Evolutionary conservation across 1,140 invertebrate species (phyloP).

Genomic region (silkworm (Bombyx mori)): ASM3026992v2 NC_085126.1:5598001-5598500

Average conservation of each 20-base stretch:
- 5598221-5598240: constrained; percentile 7
- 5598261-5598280: constrained; percentile 9
- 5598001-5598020: not conserved
- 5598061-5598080: not conserved
- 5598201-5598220: constrained; percentile 8
- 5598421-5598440: too few relatives aligned
- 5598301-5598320: constrained; percentile 6
- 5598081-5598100: not conserved
- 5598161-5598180: constrained; percentile 4
- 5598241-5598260: constrained; percentile 4
- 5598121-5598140: constrained; percentile 5
- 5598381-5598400: too few relatives aligned
- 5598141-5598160: constrained; percentile 5
- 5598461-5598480: too few relatives aligned
- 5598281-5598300: constrained; percentile 12
- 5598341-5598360: too few relatives aligned
- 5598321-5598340: not conserved
- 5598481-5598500: too few relatives aligned
- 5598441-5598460: too few relatives aligned
- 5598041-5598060: too few relatives aligned
- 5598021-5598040: too few relatives aligned
- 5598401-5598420: too few relatives aligned
- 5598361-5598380: too few relatives aligned
- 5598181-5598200: constrained; percentile 9
- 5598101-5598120: not conserved